phyloP scores from a whole-genome alignment of 2,113 vertebrate genomes.

The Takifugu bimaculatus region DNA sequence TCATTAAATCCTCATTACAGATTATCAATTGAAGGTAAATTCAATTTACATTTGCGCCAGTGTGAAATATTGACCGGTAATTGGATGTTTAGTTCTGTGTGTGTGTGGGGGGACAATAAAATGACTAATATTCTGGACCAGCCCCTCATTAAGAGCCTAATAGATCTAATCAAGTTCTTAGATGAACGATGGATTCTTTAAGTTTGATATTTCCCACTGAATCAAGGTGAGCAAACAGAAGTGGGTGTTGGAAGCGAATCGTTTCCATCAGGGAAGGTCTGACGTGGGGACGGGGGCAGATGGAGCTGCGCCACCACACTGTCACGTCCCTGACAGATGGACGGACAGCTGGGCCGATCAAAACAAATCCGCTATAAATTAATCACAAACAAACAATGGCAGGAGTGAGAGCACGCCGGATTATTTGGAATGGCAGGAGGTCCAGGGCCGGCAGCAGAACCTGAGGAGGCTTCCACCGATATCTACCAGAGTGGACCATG shows the following conservation, averaged over 20 bases:
- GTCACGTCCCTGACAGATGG: constrained; percentile 65
- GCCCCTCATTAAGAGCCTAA: no score
- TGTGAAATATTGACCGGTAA: constrained; percentile 7
- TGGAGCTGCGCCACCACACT: constrained; percentile 43
- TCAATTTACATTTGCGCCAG: neutral
- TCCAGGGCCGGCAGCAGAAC: neutral
- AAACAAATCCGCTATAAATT: constrained; percentile 64
- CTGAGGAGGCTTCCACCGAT: neutral
- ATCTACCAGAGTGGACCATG: no score
- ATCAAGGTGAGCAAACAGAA: neutral
- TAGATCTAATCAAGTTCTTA: no score
- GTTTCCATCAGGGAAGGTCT: neutral
- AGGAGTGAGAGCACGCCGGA: constrained; percentile 28
- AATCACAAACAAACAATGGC: constrained; percentile 67
- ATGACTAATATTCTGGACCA: no score
- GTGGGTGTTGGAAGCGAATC: neutral
- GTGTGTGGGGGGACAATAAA: neutral
- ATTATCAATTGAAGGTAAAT: constrained; percentile 24
- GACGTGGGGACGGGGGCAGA: neutral
- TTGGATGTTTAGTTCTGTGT: neutral
- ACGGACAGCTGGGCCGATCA: constrained; percentile 63
- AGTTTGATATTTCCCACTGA: no score
- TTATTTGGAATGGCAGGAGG: constrained; percentile 2
- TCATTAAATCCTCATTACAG: constrained; percentile 40
- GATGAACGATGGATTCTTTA: no score